phyloP scores from a whole-genome alignment of 2,888 invertebrate species.

The Drosophila recens region DNA sequence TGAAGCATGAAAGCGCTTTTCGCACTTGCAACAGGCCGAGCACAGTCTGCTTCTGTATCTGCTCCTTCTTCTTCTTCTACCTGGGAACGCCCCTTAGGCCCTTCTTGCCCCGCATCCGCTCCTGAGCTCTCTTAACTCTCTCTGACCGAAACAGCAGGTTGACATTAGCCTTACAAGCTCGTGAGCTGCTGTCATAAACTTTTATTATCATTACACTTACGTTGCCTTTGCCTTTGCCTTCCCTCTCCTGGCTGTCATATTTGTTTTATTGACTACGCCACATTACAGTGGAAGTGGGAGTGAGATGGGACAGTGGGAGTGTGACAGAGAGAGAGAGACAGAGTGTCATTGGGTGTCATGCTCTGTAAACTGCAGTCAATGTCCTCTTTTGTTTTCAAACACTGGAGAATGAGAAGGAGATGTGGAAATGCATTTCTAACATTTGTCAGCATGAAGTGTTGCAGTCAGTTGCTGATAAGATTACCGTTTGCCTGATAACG shows the following conservation, averaged over 20 bases:
- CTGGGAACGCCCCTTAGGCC: not conserved
- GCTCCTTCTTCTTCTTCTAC: conserved; percentile 3
- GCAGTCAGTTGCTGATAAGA: conserved; percentile 61
- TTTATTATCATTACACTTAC: conserved; percentile 78
- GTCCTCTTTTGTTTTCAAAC: conserved; percentile 70
- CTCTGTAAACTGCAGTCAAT: conserved; percentile 72
- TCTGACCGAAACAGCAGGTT: conserved; percentile 59
- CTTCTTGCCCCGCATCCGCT: not conserved
- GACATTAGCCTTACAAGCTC: conserved; percentile 78
- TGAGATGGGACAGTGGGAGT: not conserved
- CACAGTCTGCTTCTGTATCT: not conserved
- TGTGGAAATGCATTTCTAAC: conserved; percentile 55
- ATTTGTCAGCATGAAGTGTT: conserved; percentile 72
- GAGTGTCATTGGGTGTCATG: conserved; percentile 38
- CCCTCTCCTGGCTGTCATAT: conserved; percentile 57
- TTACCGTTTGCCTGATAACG: conserved; percentile 59
- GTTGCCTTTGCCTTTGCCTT: conserved; percentile 31
- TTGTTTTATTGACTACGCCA: conserved; percentile 74
- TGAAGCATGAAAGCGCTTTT: conserved; percentile 75
- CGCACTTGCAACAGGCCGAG: conserved; percentile 60
- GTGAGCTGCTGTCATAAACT: conserved; percentile 76
- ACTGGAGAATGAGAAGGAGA: not conserved
- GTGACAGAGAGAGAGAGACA: not conserved
- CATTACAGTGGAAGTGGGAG: conserved; percentile 21
- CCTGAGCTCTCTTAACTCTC: conserved; percentile 6